These are phyloP conservation scores for Sinonovacula constricta DNA, from an alignment of 1,140 invertebrate genomes.

Conservation along the genomic window DNA sequence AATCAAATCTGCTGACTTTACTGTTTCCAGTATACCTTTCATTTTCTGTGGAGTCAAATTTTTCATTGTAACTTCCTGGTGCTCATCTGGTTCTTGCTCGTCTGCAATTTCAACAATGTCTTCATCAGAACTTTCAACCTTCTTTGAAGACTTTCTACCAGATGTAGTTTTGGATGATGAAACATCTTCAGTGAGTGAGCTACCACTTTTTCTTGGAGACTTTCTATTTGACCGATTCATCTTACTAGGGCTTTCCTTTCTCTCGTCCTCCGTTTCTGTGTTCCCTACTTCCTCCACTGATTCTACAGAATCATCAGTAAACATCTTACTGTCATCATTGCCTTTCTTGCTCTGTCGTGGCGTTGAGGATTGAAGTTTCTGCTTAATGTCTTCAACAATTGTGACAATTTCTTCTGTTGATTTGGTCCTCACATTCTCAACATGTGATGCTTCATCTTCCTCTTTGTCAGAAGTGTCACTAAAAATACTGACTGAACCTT, in stretches of 20 bases:
- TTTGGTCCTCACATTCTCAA: neutral
- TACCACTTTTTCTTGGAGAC: neutral
- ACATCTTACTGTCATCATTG: slow-evolving; percentile 35
- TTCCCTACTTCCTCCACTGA: neutral
- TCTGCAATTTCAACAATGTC: neutral
- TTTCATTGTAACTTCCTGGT: no score
- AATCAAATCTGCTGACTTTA: neutral
- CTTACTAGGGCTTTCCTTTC: neutral
- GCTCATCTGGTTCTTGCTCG: no score
- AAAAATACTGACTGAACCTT: slow-evolving; percentile 10
- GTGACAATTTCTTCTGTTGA: slow-evolving; percentile 41
- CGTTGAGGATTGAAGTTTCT: slow-evolving; percentile 19
- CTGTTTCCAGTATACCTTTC: no score
- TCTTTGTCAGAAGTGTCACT: slow-evolving; percentile 5
- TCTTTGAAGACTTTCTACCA: neutral
- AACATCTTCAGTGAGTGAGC: neutral
- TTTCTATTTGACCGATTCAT: neutral
- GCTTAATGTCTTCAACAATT: slow-evolving; percentile 36
- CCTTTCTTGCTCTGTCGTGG: neutral
- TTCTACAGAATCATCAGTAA: slow-evolving; percentile 38
- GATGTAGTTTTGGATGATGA: neutral
- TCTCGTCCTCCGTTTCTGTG: neutral
- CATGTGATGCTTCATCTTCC: neutral
- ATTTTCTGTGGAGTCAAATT: no score
- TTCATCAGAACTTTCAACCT: neutral